Evolutionary conservation across 1,140 invertebrate genomes (phyloP).

Genomic region (Manduca sexta): DNA sequence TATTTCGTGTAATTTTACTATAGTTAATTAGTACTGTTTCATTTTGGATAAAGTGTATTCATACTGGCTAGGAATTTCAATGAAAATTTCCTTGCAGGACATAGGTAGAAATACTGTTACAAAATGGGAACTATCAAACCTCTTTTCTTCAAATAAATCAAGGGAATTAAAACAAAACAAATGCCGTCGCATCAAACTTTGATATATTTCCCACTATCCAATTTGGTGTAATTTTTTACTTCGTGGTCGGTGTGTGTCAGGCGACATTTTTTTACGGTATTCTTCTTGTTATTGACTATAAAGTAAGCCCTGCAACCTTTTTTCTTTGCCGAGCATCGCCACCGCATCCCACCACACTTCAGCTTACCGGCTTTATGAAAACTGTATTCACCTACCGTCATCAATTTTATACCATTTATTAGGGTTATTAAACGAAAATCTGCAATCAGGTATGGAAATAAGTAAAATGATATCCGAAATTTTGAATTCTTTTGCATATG

Average conservation of each 20-base stretch:
- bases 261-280: conserved; percentile 14
- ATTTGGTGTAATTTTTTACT: conserved; percentile 8
- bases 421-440: conserved; percentile 19
- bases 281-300: conserved; percentile 16
- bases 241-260: conserved; percentile 17
- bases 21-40: too few relatives aligned
- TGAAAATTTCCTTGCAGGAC: too few relatives aligned
- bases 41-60: too few relatives aligned
- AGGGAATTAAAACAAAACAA: too few relatives aligned
- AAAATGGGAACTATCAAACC: too few relatives aligned
- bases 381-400: conserved; percentile 28
- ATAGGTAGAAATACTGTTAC: too few relatives aligned
- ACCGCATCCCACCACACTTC: conserved; percentile 14
- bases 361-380: conserved; percentile 19
- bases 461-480: too few relatives aligned
- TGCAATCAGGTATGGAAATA: too few relatives aligned
- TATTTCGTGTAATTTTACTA: too few relatives aligned
- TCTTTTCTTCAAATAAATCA: too few relatives aligned
- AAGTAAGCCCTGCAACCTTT: conserved; percentile 29
- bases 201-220: conserved; percentile 1
- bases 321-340: conserved; percentile 27
- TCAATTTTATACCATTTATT: conserved; percentile 12
- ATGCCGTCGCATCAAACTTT: background rate
- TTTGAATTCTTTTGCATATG: too few relatives aligned
- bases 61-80: too few relatives aligned